A percentile compares a stretch with the other conserved stretches of the same genome.
These are phyloP conservation scores for Stegana nigrithorax DNA, from an alignment of 2,888 invertebrate species.

Conservation along the genomic window DNA sequence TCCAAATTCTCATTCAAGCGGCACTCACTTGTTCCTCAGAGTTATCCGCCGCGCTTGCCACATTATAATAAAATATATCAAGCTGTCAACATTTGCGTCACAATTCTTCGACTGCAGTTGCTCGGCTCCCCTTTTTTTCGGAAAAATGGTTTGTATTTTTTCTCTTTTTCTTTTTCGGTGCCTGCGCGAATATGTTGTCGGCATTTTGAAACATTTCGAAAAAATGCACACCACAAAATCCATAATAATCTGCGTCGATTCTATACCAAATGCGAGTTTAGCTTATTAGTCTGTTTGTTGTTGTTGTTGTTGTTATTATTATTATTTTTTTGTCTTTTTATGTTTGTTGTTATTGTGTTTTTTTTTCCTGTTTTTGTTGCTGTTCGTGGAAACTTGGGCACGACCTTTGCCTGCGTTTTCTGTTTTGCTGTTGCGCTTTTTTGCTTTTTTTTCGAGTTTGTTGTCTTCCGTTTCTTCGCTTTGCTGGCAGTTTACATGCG, in stretches of 20 bases:
- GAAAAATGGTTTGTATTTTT: too few relatives aligned
- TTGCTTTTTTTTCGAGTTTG: background rate
- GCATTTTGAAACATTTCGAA: constrained; percentile 56
- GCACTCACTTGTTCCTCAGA: background rate
- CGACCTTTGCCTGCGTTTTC: background rate
- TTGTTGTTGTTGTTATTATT: too few relatives aligned
- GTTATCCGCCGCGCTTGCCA: constrained; percentile 20
- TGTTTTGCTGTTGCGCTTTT: background rate
- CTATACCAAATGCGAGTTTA: constrained; percentile 36
- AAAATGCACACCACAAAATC: constrained; percentile 54
- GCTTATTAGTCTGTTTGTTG: constrained; percentile 52
- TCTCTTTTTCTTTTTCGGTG: constrained; percentile 23
- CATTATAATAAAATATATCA: constrained; percentile 62
- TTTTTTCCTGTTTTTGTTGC: constrained; percentile 21
- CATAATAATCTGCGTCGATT: constrained; percentile 57
- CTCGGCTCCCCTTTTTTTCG: constrained; percentile 16
- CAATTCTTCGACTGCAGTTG: constrained; percentile 30
- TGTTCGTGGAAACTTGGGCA: constrained; percentile 44
- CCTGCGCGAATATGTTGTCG: constrained; percentile 42
- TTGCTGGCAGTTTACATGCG: constrained; percentile 34
- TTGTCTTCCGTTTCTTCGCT: background rate
- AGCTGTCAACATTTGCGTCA: constrained; percentile 54
- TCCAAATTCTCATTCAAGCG: background rate
- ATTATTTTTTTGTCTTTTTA: constrained; percentile 4
- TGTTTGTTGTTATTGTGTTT: constrained; percentile 1